Percentiles rank a stretch among this genome's conserved stretches.
Conservation (phyloP, 2,113 vertebrate species). For the Polypterus senegalus region DNA sequence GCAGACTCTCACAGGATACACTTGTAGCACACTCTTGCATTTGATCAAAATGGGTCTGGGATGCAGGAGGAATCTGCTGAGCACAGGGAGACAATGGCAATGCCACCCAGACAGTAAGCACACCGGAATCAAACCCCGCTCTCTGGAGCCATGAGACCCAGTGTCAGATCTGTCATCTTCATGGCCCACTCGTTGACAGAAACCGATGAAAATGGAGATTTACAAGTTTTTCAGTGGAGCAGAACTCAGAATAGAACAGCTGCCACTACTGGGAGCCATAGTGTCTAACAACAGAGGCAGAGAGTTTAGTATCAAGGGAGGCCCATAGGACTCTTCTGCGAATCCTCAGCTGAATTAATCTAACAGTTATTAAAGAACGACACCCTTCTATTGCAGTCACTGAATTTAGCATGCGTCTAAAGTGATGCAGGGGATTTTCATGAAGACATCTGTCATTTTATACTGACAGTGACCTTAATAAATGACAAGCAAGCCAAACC, state of each 20-base stretch:
- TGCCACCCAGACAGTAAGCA: no score
- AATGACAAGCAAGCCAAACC: slow-evolving; percentile 63
- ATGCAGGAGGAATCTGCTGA: no score
- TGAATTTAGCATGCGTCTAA: slow-evolving; percentile 71
- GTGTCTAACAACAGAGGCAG: slow-evolving; percentile 51
- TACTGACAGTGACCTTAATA: slow-evolving; percentile 73
- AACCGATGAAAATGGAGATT: slow-evolving; percentile 73
- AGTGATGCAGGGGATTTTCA: slow-evolving; percentile 73
- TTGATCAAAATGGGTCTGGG: no score
- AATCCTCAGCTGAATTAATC: slow-evolving; percentile 71
- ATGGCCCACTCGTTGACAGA: slow-evolving; percentile 66
- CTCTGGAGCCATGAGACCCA: slow-evolving; percentile 49
- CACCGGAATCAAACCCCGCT: slow-evolving; percentile 20
- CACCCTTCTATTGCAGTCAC: slow-evolving; percentile 48
- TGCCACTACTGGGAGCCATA: slow-evolving; percentile 53
- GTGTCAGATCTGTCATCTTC: slow-evolving; percentile 68
- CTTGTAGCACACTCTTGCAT: no score
- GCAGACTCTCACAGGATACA: no score
- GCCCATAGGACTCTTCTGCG: slow-evolving; percentile 49
- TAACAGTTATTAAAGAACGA: slow-evolving; percentile 81
- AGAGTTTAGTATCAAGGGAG: slow-evolving; percentile 47
- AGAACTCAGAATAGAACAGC: slow-evolving; percentile 58
- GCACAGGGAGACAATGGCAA: no score
- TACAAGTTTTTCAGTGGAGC: slow-evolving; percentile 66
- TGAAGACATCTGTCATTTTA: slow-evolving; percentile 89